Evolutionary conservation across 2,888 invertebrate genomes (phyloP), one percentile per base, ranked within the genome.

Genomic region (Acleris emargana): DNA sequence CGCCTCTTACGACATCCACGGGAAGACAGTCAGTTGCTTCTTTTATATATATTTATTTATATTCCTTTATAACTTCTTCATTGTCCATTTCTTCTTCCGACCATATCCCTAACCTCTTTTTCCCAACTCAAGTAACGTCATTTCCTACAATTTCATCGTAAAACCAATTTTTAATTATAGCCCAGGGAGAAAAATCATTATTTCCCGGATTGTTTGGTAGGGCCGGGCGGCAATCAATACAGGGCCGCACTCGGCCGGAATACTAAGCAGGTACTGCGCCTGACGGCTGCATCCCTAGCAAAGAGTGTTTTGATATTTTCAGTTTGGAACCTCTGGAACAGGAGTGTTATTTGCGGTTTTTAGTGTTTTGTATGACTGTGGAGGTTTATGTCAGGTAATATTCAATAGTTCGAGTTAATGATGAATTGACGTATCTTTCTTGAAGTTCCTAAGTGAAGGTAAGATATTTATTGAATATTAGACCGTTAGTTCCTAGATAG

Each of bases 221-320:
- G 77, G 76, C 71, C 78, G 76, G 75, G 79, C 86, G 87, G 93
- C 94, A 94, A 94, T 94, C 94, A 94, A 94, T 94, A 94, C 94
- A 91, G 93, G 93, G 91, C 93, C 91, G 91, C 85, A 93, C 93
- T 91, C 88, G 87, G 75, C 75, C 91, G 88, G 94, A 93, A 94
- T 94, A 93, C 94, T 93, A 94, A 94, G 76, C 84, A 85, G 86
- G 79, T 78, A 72, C 79, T 82, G 80, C 80, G 81, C 78, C 76
- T 75, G 69, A 68, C 68, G 68, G 63, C 49, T 67, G 69, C 76
- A 78, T 25, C 57, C 57, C 43, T 49, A 20, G 25, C 17, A 11
- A 57, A 54, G 42, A 54, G 18, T 38, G 38, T 53, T 42, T 54
- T 32, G 42, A 57, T 57, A 57, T 57, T 57, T 57, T 45, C 57